Base-by-base conservation (phyloP, 2,888 invertebrate species). In the Schrankia costaestrigalis region DNA sequence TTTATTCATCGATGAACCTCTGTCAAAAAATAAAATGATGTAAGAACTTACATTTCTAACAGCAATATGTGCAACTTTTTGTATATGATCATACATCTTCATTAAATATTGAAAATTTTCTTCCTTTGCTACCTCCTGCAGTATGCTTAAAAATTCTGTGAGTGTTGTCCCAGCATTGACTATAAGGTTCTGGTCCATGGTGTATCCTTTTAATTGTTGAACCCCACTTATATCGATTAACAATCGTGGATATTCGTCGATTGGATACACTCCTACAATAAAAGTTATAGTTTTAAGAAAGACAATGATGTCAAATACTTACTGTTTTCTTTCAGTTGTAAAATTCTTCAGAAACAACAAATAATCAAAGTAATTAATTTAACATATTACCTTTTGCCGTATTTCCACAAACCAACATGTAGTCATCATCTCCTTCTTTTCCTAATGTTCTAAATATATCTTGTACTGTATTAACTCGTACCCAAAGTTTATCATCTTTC, bases 321-420 rank as follows among this genome's bases (percentile, higher is more conserved):
- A 13, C 1, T 3, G 17, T 15, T 4, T 15, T 15, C 6, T n/a
- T n/a, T n/a, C n/a, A n/a, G n/a, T n/a, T n/a, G n/a, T n/a, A n/a
- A n/a, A n/a, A n/a, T n/a, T n/a, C n/a, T n/a, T n/a, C n/a, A n/a
- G n/a, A n/a, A n/a, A n/a, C n/a, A n/a, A n/a, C n/a, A n/a, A n/a
- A n/a, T n/a, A n/a, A n/a, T n/a, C n/a, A n/a, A n/a, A n/a, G n/a
- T n/a, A n/a, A n/a, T 29, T 13, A 2, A 9, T 21, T 21, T 5
- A 8, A 11, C 7, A 13, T 10, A 6, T 33, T 45, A 93, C 95
- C 95, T 72, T 91, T 91, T 2, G 92, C 93, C 1, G 95, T 95
- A 60, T 95, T 94, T 9, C 95, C 95, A 12, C 91, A 91, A 1
- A 94, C 89, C 6, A 95, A 65, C 71, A 91, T 89, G 46, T 93